Conservation (phyloP, 2,797 vertebrate species). For the Gymnoscopelus braueri region DNA sequence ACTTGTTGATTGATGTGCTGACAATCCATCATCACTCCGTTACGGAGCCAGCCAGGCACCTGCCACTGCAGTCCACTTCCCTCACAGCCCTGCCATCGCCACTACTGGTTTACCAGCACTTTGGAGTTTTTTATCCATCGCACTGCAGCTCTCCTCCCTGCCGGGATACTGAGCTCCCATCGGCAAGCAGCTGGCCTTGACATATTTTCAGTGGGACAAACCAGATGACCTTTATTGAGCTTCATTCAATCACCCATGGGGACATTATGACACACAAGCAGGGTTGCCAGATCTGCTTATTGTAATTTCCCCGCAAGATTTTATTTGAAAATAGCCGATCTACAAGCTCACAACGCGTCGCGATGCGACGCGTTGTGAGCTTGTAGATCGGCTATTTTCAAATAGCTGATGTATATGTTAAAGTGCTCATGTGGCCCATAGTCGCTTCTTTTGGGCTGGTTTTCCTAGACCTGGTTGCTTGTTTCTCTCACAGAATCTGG, state of each 20-base stretch:
- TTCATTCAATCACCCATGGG: constrained; percentile 27
- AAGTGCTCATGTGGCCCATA: too few relatives aligned
- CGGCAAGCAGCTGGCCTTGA: constrained; percentile 41
- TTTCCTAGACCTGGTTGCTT: too few relatives aligned
- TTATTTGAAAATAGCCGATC: too few relatives aligned
- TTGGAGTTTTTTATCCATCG: constrained; percentile 36
- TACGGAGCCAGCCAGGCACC: constrained; percentile 5
- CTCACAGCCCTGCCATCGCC: constrained; percentile 30
- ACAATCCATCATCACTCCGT: constrained; percentile 48
- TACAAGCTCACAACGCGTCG: too few relatives aligned
- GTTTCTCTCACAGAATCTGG: too few relatives aligned
- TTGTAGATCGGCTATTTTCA: too few relatives aligned
- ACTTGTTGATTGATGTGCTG: constrained; percentile 34
- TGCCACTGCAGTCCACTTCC: neutral
- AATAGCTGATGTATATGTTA: too few relatives aligned
- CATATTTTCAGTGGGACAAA: constrained; percentile 35
- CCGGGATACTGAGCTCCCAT: constrained; percentile 12
- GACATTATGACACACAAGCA: too few relatives aligned
- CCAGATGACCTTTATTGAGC: constrained; percentile 58
- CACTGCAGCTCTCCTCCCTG: constrained; percentile 19
- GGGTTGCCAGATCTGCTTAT: too few relatives aligned
- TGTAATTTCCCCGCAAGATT: too few relatives aligned
- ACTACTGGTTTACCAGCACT: constrained; percentile 49
- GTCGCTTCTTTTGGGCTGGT: too few relatives aligned
- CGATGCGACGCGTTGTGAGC: too few relatives aligned